These are phyloP conservation scores for Alethe castanea DNA, from an alignment of 2,113 vertebrate genomes.

Conservation along the genomic window DNA sequence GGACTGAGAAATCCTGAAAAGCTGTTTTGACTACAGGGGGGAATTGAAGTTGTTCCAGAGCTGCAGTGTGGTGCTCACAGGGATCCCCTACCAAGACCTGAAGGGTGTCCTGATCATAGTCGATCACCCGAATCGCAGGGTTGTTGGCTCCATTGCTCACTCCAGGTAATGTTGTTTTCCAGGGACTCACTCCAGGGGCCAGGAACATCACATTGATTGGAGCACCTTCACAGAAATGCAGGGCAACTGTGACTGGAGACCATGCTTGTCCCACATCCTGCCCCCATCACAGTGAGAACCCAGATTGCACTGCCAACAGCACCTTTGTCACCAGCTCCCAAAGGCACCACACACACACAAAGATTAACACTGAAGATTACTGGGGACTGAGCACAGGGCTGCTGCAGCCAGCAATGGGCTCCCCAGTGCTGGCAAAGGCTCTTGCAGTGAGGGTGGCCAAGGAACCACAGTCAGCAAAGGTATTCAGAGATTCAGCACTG, in stretches of 20 bases:
- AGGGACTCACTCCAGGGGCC: constrained; percentile 89
- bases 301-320: fast-evolving
- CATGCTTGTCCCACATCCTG: neutral
- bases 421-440: neutral
- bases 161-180: constrained; percentile 91
- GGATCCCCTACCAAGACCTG: constrained; percentile 79
- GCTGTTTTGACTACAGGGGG: neutral
- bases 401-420: neutral
- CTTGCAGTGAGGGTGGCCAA: neutral
- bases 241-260: neutral
- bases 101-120: constrained; percentile 84
- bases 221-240: constrained; percentile 61
- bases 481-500: neutral
- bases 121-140: constrained; percentile 86
- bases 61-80: neutral
- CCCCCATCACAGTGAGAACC: neutral
- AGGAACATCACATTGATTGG: constrained; percentile 89
- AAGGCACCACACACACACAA: fast-evolving
- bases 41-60: neutral
- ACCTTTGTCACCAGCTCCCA: neutral
- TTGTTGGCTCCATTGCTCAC: constrained; percentile 93
- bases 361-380: neutral
- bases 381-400: neutral
- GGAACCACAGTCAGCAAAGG: neutral
- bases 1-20: neutral